These are phyloP conservation scores for Stenolophus ochropezus DNA, from an alignment of 2,888 invertebrate species.

Conservation along the genomic window DNA sequence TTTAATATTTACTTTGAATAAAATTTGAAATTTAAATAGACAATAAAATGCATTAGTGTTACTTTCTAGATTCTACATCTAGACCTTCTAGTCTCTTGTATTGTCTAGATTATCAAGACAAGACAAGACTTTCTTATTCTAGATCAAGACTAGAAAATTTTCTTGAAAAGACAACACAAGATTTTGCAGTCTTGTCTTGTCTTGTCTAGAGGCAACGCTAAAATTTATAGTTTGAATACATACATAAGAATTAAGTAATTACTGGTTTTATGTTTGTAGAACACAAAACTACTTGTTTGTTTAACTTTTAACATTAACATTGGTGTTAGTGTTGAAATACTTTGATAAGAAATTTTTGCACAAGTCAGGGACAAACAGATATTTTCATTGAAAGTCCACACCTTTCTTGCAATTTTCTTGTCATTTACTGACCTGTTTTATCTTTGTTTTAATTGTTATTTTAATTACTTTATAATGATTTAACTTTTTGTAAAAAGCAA, in stretches of 20 bases:
- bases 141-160: no score
- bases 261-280: neutral
- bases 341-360: constrained; percentile 12
- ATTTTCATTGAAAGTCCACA: neutral
- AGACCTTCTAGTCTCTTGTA: no score
- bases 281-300: neutral
- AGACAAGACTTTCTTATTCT: no score
- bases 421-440: constrained; percentile 37
- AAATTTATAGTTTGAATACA: neutral
- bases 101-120: no score
- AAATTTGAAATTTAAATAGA: no score
- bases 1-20: no score
- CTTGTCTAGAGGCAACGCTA: no score
- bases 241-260: neutral
- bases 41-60: no score
- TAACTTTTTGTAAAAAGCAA: neutral
- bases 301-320: constrained; percentile 23
- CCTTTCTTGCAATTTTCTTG: constrained; percentile 20
- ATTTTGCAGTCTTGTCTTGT: no score
- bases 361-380: neutral
- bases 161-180: no score
- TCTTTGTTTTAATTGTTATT: constrained; percentile 2
- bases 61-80: no score
- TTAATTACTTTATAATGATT: neutral
- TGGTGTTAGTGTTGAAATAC: neutral